Evolutionary conservation across 2,888 invertebrate genomes (phyloP), one percentile per base, ranked within the genome.

Genomic region (Melangyna quadrimaculata): DNA sequence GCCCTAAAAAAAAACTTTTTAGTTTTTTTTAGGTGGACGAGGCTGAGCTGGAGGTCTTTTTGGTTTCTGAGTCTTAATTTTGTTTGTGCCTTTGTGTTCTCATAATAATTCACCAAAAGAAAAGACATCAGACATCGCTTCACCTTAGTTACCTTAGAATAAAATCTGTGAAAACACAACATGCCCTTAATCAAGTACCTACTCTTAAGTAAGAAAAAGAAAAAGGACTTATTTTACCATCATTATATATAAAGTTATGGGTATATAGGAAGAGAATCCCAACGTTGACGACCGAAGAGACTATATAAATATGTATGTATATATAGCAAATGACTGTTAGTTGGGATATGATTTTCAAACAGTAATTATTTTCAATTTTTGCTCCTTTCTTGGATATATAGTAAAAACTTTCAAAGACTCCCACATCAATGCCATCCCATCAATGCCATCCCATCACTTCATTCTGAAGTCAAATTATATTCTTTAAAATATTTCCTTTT

Each of bases 341-440:
- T 61, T 77, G 59, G 29, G n/a, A n/a, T n/a, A 17, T 59, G 29
- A 69, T 59, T 69, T 75, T 59, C 48, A 65, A 75, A 59, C 67
- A 69, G 35, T 45, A 75, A 69, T 75, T 75, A 59, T 48, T 51
- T 40, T 74, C 53, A 40, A 65, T 43, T 55, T 43, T 45, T 40
- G 37, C 17, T 55, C 70, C 40, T 22, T 55, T 53, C 24, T 27
- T 37, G 12, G 40, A 70, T 65, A 70, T 65, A 17, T 65, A 19
- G 9, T 29, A 63, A 63, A 22, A 63, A 9, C 43, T 59, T 59
- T 40, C 17, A 27, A 43, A 40, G 63, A 63, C 29, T 40, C 51
- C n/a, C 24, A 51, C 40, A 63, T 17, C 9, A 37, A 24, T 14
- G 37, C 5, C 43, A 29, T 27, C 43, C 17, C 6, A 22, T n/a